phyloP scores from a whole-genome alignment of 2,888 invertebrate species.

The Melinaea marsaeus region DNA sequence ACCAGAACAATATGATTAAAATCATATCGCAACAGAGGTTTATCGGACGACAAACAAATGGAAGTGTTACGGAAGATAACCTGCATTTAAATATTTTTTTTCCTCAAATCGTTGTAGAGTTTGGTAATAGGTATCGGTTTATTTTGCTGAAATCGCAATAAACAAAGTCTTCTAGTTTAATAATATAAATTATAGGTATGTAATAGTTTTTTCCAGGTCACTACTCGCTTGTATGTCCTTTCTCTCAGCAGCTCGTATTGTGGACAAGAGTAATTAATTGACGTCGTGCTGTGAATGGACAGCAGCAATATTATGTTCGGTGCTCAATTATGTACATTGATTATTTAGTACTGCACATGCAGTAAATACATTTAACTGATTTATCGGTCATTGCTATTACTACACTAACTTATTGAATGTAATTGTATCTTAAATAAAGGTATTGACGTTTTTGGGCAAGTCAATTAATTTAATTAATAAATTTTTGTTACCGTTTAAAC shows the following conservation, averaged over 20 bases:
- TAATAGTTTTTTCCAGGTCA: not conserved
- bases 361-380: conserved; percentile 12
- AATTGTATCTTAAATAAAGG: not conserved
- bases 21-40: conserved; percentile 63
- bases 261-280: conserved; percentile 60
- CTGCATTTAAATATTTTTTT: conserved; percentile 77
- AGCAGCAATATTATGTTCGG: conserved; percentile 49
- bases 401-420: not conserved
- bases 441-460: not conserved
- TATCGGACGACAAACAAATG: conserved; percentile 73
- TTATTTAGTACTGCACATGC: conserved; percentile 18
- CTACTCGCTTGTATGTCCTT: conserved; percentile 6
- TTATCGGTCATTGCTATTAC: conserved; percentile 10
- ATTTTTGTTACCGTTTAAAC: too few species aligned
- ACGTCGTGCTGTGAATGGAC: conserved; percentile 42
- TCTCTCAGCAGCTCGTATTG: conserved; percentile 46
- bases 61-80: conserved; percentile 75
- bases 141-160: conserved; percentile 69
- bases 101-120: conserved; percentile 72
- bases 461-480: not conserved
- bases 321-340: conserved; percentile 24
- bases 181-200: too few species aligned
- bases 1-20: conserved; percentile 48
- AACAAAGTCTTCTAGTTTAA: not conserved
- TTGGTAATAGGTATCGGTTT: conserved; percentile 76